A percentile compares a stretch with the other conserved stretches of the same genome.
These are phyloP conservation scores for Mongoloraphidia duomilia DNA, from an alignment of 2,888 invertebrate species.

Conservation along the genomic window DNA sequence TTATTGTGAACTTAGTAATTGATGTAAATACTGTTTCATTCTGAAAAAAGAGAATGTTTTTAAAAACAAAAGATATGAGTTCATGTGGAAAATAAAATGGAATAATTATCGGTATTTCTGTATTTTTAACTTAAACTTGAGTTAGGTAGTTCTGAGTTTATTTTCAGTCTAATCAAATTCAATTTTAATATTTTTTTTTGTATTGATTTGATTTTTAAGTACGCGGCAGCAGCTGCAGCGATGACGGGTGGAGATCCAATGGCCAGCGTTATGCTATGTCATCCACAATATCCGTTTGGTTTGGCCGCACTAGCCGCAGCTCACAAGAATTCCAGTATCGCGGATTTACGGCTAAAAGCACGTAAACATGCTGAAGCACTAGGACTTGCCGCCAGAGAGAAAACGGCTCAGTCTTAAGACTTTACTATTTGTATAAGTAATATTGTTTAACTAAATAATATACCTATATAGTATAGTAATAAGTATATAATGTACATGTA, in stretches of 20 bases:
- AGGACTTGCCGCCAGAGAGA: constrained; percentile 37
- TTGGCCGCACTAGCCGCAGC: constrained; percentile 70
- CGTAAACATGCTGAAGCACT: constrained; percentile 84
- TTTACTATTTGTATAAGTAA: too few species aligned
- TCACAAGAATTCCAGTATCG: constrained; percentile 83
- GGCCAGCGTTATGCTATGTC: constrained; percentile 42
- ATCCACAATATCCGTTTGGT: constrained; percentile 56
- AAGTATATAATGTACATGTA: too few species aligned
- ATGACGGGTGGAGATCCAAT: constrained; percentile 23
- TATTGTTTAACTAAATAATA: too few species aligned
- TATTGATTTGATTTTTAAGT: constrained; percentile 25
- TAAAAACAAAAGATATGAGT: too few species aligned
- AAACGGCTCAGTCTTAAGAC: constrained; percentile 19
- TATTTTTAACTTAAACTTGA: background rate
- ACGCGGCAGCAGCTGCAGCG: constrained; percentile 48
- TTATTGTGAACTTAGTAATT: too few species aligned
- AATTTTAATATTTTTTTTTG: background rate
- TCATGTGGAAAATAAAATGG: background rate
- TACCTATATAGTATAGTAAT: too few species aligned
- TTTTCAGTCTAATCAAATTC: background rate
- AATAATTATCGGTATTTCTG: background rate
- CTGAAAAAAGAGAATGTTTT: too few species aligned
- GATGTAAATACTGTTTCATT: too few species aligned
- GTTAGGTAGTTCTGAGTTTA: too few species aligned
- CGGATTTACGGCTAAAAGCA: constrained; percentile 85